Percentiles rank a stretch among this genome's conserved stretches.
These are phyloP conservation scores for Champsocephalus gunnari DNA, from an alignment of 2,797 vertebrate genomes.

Conservation along the genomic window DNA sequence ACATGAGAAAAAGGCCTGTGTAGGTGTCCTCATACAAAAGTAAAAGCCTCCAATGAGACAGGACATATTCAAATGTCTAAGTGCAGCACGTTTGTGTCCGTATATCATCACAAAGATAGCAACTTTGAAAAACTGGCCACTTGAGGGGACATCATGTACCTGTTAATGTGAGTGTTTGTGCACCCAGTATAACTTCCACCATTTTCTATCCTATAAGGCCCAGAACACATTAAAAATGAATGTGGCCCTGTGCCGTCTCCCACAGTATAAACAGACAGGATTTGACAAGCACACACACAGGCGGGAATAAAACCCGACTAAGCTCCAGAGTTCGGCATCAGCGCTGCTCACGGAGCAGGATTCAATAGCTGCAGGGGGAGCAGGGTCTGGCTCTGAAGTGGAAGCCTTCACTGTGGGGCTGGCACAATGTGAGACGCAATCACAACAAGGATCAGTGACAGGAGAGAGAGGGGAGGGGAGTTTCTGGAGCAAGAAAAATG, in stretches of 20 bases:
- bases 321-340: constrained; percentile 50
- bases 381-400: constrained; percentile 42
- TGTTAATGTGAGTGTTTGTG: not conserved
- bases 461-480: not conserved
- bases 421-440: constrained; percentile 58
- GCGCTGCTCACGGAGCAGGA: constrained; percentile 48
- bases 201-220: constrained; percentile 2
- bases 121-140: constrained; percentile 2
- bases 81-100: not conserved
- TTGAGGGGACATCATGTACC: not conserved
- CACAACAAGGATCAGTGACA: constrained; percentile 33
- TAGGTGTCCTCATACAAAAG: constrained; percentile 9
- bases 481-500: constrained; percentile 20
- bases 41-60: constrained; percentile 47
- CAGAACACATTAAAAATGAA: constrained; percentile 43
- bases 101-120: not conserved
- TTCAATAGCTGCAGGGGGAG: constrained; percentile 50
- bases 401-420: constrained; percentile 39
- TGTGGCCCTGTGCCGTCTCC: not conserved
- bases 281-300: constrained; percentile 8
- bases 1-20: too few species aligned
- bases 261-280: not conserved
- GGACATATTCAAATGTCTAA: constrained; percentile 7
- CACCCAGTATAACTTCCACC: not conserved
- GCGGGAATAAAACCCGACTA: constrained; percentile 35